Base-by-base conservation (phyloP, 1,140 invertebrate species). In the Phthorimaea operculella region DNA sequence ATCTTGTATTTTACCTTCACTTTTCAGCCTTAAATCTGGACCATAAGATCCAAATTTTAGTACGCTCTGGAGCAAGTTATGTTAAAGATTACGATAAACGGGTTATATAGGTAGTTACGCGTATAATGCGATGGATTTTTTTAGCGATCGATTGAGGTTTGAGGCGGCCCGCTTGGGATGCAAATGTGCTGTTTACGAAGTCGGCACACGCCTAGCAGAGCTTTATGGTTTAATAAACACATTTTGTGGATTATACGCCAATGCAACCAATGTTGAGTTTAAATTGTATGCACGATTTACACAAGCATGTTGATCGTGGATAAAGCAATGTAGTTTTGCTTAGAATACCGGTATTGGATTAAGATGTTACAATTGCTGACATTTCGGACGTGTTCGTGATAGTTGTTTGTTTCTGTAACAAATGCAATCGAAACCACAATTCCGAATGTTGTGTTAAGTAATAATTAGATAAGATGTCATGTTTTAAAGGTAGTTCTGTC, bases 81-180 rank as follows among this genome's bases (percentile, higher is more conserved):
- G 44, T 47, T 47, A 15, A 4, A 63, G 55, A 64, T 62, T 56
- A 62, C 39, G 42, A 47, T 51, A 52, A 54, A 18, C 17, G 11
- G 10, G 60, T 62, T 63, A 66, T 72, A 68, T 73, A 75, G 74
- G 72, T 73, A 74, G 70, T 66, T 64, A 59, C 51, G 62, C 59
- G 70, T 64, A 76, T 81, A 78, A 81, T 74, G 66, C 75, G 75
- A 68, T 76, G 73, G 70, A 76, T 83, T 80, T 73, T 68, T 81
- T 79, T 79, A 74, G 68, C 77, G 73, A 76, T 80, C 77, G 76
- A 83, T 80, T 79, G 74, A 80, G 72, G 74, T 79, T 75, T 76
- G 79, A 72, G 77, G 75, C 69, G 66, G 61, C 63, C 68, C 66
- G 68, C 62, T 70, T 58, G 67, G 63, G 74, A 83, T 80, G 76